Base-by-base conservation (phyloP, 2,797 vertebrate species). In the Mycteria americana region DNA sequence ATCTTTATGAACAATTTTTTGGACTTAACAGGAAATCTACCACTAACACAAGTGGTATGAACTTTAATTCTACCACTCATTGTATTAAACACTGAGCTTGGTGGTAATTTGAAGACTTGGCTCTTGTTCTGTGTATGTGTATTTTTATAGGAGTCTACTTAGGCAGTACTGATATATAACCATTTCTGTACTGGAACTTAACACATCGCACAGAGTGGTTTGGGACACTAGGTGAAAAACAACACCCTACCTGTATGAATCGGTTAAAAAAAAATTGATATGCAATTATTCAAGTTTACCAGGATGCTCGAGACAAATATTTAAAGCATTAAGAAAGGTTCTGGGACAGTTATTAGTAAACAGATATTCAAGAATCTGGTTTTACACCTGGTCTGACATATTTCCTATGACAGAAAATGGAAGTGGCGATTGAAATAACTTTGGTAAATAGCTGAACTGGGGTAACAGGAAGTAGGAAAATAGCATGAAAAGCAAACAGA, bases 1-100 rank as follows among this genome's bases (percentile, higher is more conserved):
- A 94, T 60, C 37, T 57, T 86, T 92, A 95, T 93, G 94, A 97
- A 93, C 37, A 81, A 33, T 68, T 95, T 84, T 89, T 94, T 92
- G 45, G 80, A 89, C 68, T 85, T 80, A 93, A 83, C 77, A 70
- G 69, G 39, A 91, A 86, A 57, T 73, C 78, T 79, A n/a, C 33
- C 65, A 46, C 74, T 83, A 80, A 45, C 50, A 75, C 50, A 79
- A 89, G 60, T 51, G 50, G 37, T 37, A 33, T 56, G 80, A 95
- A 88, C 88, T 95, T 92, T 59, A 95, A 57, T 92, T 77, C 70
- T 46, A 70, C 30, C 48, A 37, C 57, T 92, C 84, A 28, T 92
- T 93, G 37, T 35, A 46, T 83, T 89, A 85, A 89, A 87, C 70
- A 45, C 63, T 53, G 88, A 81, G 41, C 35, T 76, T 35, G 8